Conservation (phyloP, 2,888 invertebrate species). For the Morpho achilles region DNA sequence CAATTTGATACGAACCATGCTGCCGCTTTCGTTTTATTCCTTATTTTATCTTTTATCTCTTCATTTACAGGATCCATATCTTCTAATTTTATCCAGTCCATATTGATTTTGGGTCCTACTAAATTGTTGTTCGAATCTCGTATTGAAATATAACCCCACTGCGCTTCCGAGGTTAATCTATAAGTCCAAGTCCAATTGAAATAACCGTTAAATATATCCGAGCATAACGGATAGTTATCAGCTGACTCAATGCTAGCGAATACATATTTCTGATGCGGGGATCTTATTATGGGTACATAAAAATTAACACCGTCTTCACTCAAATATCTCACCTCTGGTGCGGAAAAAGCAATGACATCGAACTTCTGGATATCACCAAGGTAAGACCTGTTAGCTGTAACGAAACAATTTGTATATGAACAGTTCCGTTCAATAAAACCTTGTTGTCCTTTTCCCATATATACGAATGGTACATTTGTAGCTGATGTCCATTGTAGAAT, state of each 20-base stretch:
- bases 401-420: slow-evolving; percentile 46
- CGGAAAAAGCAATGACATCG: slow-evolving; percentile 49
- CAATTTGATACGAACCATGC: slow-evolving; percentile 59
- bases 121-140: slow-evolving; percentile 35
- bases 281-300: slow-evolving; percentile 37
- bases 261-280: slow-evolving; percentile 44
- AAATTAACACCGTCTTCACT: slow-evolving; percentile 1
- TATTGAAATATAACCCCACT: slow-evolving; percentile 45
- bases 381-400: slow-evolving; percentile 39
- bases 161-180: slow-evolving; percentile 42
- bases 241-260: slow-evolving; percentile 48
- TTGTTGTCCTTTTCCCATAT: slow-evolving; percentile 39
- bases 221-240: slow-evolving; percentile 42
- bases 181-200: slow-evolving; percentile 59
- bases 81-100: slow-evolving; percentile 38
- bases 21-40: slow-evolving; percentile 35
- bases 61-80: slow-evolving; percentile 38
- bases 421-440: slow-evolving; percentile 45
- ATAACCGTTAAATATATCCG: slow-evolving; percentile 35
- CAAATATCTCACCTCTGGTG: slow-evolving; percentile 35
- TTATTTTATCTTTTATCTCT: slow-evolving; percentile 32
- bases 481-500: slow-evolving; percentile 50
- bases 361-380: slow-evolving; percentile 39
- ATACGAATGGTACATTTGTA: slow-evolving; percentile 42
- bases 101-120: slow-evolving; percentile 39